Evolutionary conservation across 2,888 invertebrate genomes (phyloP).

Genomic region (Polylopha cassiicola): DNA sequence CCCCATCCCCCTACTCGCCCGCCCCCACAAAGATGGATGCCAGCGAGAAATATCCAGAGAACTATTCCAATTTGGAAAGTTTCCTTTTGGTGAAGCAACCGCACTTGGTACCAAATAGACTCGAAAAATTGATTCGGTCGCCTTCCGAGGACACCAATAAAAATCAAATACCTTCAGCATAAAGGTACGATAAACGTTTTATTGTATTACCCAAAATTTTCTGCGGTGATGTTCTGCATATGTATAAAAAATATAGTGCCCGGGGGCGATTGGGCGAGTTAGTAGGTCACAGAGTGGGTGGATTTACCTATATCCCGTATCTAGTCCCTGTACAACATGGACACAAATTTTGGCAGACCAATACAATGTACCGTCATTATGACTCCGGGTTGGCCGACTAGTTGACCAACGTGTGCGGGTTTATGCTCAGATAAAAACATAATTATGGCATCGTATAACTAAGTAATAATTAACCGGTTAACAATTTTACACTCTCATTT

Average conservation of each 20-base stretch:
- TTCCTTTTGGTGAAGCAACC: slow-evolving; percentile 59
- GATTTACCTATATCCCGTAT: slow-evolving; percentile 2
- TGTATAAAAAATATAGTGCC: slow-evolving; percentile 3
- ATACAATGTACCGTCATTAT: no score
- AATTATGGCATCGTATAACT: no score
- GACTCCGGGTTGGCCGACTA: no score
- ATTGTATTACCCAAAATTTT: no score
- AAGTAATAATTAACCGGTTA: no score
- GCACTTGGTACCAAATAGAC: slow-evolving; percentile 51
- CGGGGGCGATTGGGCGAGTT: slow-evolving; percentile 2
- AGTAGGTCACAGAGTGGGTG: slow-evolving; percentile 16
- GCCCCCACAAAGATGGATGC: slow-evolving; percentile 62
- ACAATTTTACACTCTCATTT: no score
- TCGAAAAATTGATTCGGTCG: slow-evolving; percentile 40
- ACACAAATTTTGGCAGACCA: slow-evolving; percentile 38
- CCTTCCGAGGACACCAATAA: slow-evolving; percentile 4
- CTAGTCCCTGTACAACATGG: slow-evolving; percentile 37
- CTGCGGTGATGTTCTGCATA: background rate
- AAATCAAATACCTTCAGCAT: no score
- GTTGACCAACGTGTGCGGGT: no score
- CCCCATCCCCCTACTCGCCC: slow-evolving; percentile 37
- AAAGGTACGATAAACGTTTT: no score
- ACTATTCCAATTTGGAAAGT: slow-evolving; percentile 74
- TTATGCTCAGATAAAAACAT: no score
- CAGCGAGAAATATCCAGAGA: slow-evolving; percentile 58